These are phyloP conservation scores for Dipodomys spectabilis DNA, from an alignment of 2,113 vertebrate genomes.

Conservation along the genomic window DNA sequence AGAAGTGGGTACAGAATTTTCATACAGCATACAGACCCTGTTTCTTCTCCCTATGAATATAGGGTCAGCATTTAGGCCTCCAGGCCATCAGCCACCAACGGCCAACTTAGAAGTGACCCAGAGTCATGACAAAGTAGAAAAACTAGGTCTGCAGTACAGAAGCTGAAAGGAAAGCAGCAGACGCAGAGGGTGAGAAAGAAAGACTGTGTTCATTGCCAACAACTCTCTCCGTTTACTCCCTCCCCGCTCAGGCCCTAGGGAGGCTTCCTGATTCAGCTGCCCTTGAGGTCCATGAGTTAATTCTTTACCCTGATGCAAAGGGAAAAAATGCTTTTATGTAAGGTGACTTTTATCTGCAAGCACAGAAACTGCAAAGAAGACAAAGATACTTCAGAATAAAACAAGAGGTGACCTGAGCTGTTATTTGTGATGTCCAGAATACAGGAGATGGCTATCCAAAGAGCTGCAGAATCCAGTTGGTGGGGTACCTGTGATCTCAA, in stretches of 20 bases:
- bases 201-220: background rate
- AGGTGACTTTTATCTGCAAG: background rate
- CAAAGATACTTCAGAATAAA: conserved; percentile 27
- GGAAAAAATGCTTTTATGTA: background rate
- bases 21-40: background rate
- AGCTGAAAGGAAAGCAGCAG: background rate
- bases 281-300: background rate
- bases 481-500: background rate
- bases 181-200: background rate
- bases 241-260: accelerated
- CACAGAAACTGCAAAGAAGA: background rate
- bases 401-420: background rate
- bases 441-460: background rate
- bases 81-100: background rate
- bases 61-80: background rate
- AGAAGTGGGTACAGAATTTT: too few relatives aligned
- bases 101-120: background rate
- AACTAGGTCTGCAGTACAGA: background rate
- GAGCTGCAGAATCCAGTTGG: accelerated
- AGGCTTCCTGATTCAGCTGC: background rate
- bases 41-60: background rate
- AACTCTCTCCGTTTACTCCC: background rate
- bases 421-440: background rate
- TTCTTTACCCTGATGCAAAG: background rate
- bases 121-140: background rate